Evolutionary conservation across 2,113 vertebrate genomes (phyloP).

Genomic region (Colius striatus): DNA sequence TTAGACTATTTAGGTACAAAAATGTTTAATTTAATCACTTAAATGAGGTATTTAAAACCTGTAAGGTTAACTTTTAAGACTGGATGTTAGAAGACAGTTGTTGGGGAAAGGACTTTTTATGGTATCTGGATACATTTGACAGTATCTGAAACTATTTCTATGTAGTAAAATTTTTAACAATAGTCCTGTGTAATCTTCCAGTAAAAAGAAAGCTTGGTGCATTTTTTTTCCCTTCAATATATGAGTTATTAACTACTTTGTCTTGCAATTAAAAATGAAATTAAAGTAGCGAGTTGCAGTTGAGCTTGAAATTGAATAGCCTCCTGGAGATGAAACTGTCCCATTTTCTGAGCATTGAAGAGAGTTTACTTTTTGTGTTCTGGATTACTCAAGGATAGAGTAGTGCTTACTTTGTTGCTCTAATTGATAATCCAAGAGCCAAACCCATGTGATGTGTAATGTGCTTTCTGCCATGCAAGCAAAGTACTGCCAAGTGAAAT

Average conservation of each 20-base stretch:
- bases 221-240: background rate
- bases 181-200: background rate
- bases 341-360: background rate
- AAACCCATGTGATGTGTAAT: background rate
- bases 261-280: background rate
- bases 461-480: background rate
- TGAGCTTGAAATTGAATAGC: background rate
- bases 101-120: background rate
- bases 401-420: background rate
- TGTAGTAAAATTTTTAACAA: background rate
- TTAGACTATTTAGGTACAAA: background rate
- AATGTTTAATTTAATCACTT: background rate
- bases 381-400: background rate
- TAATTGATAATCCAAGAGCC: background rate
- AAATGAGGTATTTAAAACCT: background rate
- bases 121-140: background rate
- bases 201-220: background rate
- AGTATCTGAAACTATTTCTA: background rate
- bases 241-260: background rate
- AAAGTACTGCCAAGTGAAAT: background rate
- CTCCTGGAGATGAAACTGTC: background rate
- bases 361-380: background rate
- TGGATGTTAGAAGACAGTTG: background rate
- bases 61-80: background rate
- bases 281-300: background rate